Base-by-base conservation (phyloP, 2,797 vertebrate species). In the Dendrocincla tyrannina region DNA sequence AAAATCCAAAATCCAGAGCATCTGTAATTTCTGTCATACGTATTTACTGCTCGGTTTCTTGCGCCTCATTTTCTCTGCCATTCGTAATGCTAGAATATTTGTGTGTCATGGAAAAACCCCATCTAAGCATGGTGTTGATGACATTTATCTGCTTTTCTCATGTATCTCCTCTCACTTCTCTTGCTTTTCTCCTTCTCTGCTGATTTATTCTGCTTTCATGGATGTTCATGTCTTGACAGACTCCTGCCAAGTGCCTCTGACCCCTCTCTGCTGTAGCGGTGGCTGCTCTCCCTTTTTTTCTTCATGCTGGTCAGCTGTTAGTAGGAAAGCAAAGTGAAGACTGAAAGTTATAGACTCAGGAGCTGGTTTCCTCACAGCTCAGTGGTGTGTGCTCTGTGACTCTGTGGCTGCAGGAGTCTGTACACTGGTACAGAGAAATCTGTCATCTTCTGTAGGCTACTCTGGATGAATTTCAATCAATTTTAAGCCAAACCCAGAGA, bases 211-310 rank as follows among this genome's bases (percentile, higher is more conserved):
- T 50, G 13, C 33, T 81, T 15, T 49, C 22, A 3, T 11, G 47
- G 39, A 30, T 1, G 0, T 42, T 79, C 23, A 12, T 27, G 20
- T 44, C 59, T 63, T 12, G 1, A 15, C 8, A 89, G 5, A 70
- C 44, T 62, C 63, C 70, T 28, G 17, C 56, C 53, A 32, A 28
- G 33, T 88, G 76, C 62, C 86, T 72, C 69, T 60, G 69, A 58
- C 64, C 41, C 14, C 1, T 0, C 46, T 52, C 41, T 49, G 37
- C 59, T 8, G 0, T 23, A 42, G 42, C 0, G 1, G 35, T 52
- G 42, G 20, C 35, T 63, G 41, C 28, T 35, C 41, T 73, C 44
- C 32, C 37, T 23, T 69, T 81, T 74, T 32, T 62, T 6, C 33
- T 55, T 39, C 37, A 22, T 22, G 5, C 60, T 24, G 37, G 12